Base-by-base conservation (phyloP, 2,888 invertebrate species). In the Amaurobius ferox region DNA sequence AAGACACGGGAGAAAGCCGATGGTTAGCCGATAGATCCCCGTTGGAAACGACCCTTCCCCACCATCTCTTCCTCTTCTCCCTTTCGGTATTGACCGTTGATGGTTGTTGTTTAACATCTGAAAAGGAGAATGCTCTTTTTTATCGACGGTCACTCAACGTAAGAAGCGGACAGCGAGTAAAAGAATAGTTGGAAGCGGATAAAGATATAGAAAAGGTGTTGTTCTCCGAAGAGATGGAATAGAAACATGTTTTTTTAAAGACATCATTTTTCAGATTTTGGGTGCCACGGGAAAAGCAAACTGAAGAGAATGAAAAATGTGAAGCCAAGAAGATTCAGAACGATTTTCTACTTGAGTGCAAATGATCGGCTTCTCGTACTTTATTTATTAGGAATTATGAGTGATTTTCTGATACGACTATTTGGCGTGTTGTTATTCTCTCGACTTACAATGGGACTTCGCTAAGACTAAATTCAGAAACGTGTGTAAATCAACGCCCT, bases 1-100 rank as follows among this genome's bases (percentile, higher is more conserved):
- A 39, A 39, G 11, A 30, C n/a, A 9, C 23, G 66, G 35, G n/a
- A 44, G 74, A 67, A 66, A 35, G 74, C 55, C 48, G 23, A 81
- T 73, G 73, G 73, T 81, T 81, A 68, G 78, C 30, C 30, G 62
- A 64, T 48, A 44, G 29, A 79, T 44, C 40, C 68, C 67, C 80
- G 68, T 61, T 66, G 72, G 66, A 71, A 64, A 61, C 28, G 67
- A 39, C 40, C 55, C 13, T 29, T 39, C 67, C 30, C 39, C 67
- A 28, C 44, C n/a, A 32, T 16, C 40, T 26, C 39, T 32, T 55
- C 16, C 44, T 44, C 16, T 16, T 16, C 44, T 16, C 16, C 9
- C 44, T 44, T 55, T 5, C 23, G 11, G 23, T 55, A 55, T 55
- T 55, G 55, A 55, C 55, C 55, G 55, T 55, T 55, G 55, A 55